Evolutionary conservation across 2,888 invertebrate species (phyloP), one percentile per base, ranked within the genome.

Genomic region (Halictus quadricinctus): DNA sequence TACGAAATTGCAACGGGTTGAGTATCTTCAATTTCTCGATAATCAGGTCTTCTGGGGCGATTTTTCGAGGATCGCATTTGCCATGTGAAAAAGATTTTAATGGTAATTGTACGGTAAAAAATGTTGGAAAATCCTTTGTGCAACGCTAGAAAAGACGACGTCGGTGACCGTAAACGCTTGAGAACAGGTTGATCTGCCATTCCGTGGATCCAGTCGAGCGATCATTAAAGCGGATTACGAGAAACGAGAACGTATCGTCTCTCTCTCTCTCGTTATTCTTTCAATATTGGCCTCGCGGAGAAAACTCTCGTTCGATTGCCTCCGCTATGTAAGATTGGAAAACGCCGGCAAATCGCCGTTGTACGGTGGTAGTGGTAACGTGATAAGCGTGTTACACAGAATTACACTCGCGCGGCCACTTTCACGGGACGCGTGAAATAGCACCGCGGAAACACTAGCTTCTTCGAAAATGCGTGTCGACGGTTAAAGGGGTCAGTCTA

Each of bases 391-490:
- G 60, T 60, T 60, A 60, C 60, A 15, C 4, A 29, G 60, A 60
- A 60, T 66, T 36, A 66, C 29, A 66, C 18, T 66, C 58, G 58
- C 58, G 58, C 8, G 2, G 36, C 66, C 66, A 36, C 66, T 66
- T 66, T 66, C 66, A 36, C 66, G 36, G 29, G 66, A 66, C 66
- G 66, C 66, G 66, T 36, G 66, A 36, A 66, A 48, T 21, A 48
- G 29, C 66, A 18, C 66, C 66, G 66, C 36, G 66, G 66, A 66
- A 66, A 66, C 66, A 4, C 36, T 18, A 66, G 66, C 66, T 66
- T 66, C 66, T 66, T 66, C 66, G 66, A 36, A 36, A 66, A 66
- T 18, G 36, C 66, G 66, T 66, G 66, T 29, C 36, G 66, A 8
- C 66, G 18, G 36, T 66, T 36, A 66, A 66, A 36, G 66, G 29